Conservation (phyloP, 92 coral and sea anemone genomes). For the Pocillopora grandis region DNA sequence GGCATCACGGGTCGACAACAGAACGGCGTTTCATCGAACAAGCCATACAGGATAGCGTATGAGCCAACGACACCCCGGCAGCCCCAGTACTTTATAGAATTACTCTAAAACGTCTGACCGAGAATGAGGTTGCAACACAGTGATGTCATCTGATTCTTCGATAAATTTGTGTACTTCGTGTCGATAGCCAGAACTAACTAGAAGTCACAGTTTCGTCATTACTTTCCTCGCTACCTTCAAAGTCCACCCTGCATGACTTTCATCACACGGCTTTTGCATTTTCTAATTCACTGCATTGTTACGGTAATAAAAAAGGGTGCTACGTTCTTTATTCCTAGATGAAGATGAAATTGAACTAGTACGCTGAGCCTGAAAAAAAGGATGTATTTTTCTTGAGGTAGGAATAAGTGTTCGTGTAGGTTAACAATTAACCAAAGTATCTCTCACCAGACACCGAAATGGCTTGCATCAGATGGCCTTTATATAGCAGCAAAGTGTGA, state of each 20-base stretch:
- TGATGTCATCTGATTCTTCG: not conserved
- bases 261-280: not conserved
- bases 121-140: not conserved
- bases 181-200: conserved; percentile 12
- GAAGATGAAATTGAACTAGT: not conserved
- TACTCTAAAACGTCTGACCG: not conserved
- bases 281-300: conserved; percentile 12
- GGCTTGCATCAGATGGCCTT: not conserved
- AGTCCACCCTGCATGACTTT: conserved; percentile 6
- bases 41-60: conserved; percentile 19
- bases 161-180: not conserved
- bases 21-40: conserved; percentile 23
- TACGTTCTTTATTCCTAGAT: conserved; percentile 26
- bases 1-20: conserved; percentile 37
- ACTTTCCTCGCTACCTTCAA: conserved; percentile 30
- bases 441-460: conserved; percentile 29
- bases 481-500: not conserved
- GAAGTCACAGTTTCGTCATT: not conserved
- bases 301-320: conserved; percentile 45
- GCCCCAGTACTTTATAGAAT: not conserved
- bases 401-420: not conserved
- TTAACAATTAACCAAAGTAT: not conserved
- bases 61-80: not conserved
- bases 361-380: not conserved
- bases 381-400: not conserved